Evolutionary conservation across 1,140 invertebrate species (phyloP).

Genomic region (Lepidurus couesii): DNA sequence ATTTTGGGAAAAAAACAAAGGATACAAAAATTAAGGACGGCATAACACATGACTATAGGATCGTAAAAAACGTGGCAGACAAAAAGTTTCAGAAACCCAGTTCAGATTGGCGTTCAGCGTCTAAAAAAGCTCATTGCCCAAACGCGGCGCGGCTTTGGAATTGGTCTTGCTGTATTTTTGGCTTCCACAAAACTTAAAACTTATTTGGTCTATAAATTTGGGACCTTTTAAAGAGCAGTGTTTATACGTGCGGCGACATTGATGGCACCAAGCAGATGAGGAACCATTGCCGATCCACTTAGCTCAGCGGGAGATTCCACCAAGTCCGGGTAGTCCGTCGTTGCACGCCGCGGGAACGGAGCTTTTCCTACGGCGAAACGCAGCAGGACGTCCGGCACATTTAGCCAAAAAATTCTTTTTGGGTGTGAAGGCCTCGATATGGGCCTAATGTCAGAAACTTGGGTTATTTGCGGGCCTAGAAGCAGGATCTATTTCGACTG

Average conservation of each 20-base stretch:
- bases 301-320: neutral
- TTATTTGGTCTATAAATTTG: conserved; percentile 15
- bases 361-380: neutral
- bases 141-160: neutral
- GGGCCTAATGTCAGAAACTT: neutral
- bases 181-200: conserved; percentile 8
- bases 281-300: conserved; percentile 21
- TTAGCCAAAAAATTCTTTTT: neutral
- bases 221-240: conserved; percentile 1
- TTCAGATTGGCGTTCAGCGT: neutral
- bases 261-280: conserved; percentile 20
- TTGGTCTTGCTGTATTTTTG: neutral
- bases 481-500: neutral
- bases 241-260: conserved; percentile 19
- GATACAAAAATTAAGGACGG: neutral
- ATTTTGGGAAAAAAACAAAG: neutral
- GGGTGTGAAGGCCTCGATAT: neutral
- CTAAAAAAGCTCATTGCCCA: neutral
- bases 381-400: conserved; percentile 3
- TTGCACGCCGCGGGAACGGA: conserved; percentile 20
- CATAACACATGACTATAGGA: neutral
- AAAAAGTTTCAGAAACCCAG: neutral
- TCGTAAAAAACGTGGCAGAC: neutral
- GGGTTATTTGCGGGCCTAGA: neutral
- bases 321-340: conserved; percentile 12